These are phyloP conservation scores for Druon quercuslanigerum DNA, from an alignment of 1,140 invertebrate genomes.

Conservation along the genomic window DNA sequence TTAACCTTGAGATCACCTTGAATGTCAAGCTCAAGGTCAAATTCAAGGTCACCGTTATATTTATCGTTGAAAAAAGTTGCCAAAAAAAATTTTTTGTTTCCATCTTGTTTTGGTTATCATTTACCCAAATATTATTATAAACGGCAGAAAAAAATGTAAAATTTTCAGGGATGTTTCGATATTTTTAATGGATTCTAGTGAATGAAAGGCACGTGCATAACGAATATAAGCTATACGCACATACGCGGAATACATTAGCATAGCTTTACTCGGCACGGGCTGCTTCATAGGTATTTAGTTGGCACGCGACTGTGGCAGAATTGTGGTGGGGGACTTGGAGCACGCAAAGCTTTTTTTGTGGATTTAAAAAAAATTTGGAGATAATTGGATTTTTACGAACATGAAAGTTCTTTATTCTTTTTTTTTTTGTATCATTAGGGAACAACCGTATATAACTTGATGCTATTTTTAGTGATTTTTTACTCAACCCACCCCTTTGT, in stretches of 20 bases:
- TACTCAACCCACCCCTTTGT: no score
- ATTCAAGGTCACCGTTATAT: no score
- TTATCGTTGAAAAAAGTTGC: no score
- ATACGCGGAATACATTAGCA: constrained; percentile 47
- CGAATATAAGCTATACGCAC: constrained; percentile 35
- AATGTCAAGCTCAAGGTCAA: no score
- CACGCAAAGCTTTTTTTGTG: constrained; percentile 39
- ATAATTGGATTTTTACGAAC: constrained; percentile 11
- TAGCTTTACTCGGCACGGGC: constrained; percentile 43
- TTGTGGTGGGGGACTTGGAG: constrained; percentile 30
- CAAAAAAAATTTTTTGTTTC: no score
- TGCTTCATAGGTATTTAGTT: constrained; percentile 40
- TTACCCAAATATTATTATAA: no score
- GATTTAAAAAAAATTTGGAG: constrained; percentile 29
- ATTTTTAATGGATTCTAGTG: constrained; percentile 12
- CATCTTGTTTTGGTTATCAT: no score
- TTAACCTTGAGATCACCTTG: no score
- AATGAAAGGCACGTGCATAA: constrained; percentile 40
- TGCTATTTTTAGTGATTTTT: no score
- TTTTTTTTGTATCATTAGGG: constrained; percentile 14
- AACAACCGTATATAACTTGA: no score
- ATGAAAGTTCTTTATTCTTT: not conserved
- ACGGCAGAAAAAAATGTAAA: not conserved
- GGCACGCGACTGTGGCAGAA: constrained; percentile 44
- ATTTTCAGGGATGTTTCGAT: not conserved